Conservation (phyloP, 1,140 invertebrate species). For the Caerostris extrusa region DNA sequence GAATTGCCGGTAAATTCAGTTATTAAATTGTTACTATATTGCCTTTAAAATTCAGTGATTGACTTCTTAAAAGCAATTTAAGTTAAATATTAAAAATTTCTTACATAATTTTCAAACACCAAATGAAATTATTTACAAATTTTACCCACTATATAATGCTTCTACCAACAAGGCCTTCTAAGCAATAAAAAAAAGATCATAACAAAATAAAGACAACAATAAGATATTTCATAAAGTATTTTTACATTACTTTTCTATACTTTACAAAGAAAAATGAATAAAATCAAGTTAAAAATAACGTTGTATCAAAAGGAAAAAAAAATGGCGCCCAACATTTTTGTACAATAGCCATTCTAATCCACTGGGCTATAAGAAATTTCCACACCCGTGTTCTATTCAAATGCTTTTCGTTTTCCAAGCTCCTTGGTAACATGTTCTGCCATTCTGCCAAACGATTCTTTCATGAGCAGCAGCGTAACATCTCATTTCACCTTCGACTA, state of each 20-base stretch:
- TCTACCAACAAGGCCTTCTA: no score
- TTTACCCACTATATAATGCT: no score
- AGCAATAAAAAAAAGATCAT: no score
- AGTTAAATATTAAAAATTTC: no score
- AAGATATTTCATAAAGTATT: background rate
- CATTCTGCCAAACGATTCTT: background rate
- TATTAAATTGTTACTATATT: no score
- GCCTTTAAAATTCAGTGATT: no score
- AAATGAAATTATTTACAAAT: no score
- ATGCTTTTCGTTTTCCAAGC: background rate
- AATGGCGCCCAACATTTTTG: background rate
- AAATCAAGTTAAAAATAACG: background rate
- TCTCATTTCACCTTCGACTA: conserved; percentile 23
- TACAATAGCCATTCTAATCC: background rate
- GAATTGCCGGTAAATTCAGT: no score
- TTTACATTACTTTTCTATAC: background rate
- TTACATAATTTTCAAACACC: no score
- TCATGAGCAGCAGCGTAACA: conserved; percentile 47
- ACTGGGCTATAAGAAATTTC: conserved; percentile 10
- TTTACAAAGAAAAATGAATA: background rate
- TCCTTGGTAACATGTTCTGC: background rate
- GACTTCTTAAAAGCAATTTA: no score
- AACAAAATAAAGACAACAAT: background rate
- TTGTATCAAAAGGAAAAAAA: background rate
- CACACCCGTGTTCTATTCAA: conserved; percentile 15